Evolutionary conservation across 2,797 vertebrate species (phyloP), one percentile per base, ranked within the genome.

Genomic region (Pogonophryne albipinna): DNA sequence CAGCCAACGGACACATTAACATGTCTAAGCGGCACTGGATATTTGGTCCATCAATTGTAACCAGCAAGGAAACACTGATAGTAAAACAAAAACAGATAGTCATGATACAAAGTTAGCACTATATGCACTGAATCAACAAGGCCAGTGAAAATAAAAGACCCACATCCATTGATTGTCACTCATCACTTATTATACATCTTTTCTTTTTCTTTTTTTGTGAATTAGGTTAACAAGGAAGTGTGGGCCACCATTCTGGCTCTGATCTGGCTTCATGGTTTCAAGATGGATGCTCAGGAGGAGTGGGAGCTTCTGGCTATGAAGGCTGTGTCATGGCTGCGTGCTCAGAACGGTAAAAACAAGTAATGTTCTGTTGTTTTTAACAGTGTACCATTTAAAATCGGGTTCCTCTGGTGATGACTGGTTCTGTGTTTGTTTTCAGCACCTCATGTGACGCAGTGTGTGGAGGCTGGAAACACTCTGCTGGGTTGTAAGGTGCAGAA

Each of bases 171-270:
- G 34, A 34, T 34, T 34, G 34, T 34, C 7, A 27, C 23, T 34
- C 34, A 34, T 6, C 34, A 34, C 34, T 34, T 34, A 34, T 34
- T 34, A 6, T 34, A 34, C 34, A 34, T 11, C 10, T 34, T 17
- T 38, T 23, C 23, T 23, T 34, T 3, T 23, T 23, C 11, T 0
- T 2, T 42, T n/a, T 27, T 11, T 1, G 17, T 76, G 14, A 61
- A 71, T 59, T 56, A 94, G 93, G 87, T 85, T 41, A 85, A 77
- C 6, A 16, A 65, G 38, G 74, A 87, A 1, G 85, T 94, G 70
- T 96, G 96, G 96, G 95, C 93, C 65, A 96, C 95, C 0, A 47
- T 95, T 17, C 85, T 96, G 84, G 95, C 95, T 8, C 86, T 97
- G 78, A 75, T 95, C 49, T 96, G 96, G 96, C 93, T 96, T 17